These are phyloP conservation scores for Ibidorhyncha struthersii DNA, from an alignment of 2,113 vertebrate genomes.

Conservation along the genomic window DNA sequence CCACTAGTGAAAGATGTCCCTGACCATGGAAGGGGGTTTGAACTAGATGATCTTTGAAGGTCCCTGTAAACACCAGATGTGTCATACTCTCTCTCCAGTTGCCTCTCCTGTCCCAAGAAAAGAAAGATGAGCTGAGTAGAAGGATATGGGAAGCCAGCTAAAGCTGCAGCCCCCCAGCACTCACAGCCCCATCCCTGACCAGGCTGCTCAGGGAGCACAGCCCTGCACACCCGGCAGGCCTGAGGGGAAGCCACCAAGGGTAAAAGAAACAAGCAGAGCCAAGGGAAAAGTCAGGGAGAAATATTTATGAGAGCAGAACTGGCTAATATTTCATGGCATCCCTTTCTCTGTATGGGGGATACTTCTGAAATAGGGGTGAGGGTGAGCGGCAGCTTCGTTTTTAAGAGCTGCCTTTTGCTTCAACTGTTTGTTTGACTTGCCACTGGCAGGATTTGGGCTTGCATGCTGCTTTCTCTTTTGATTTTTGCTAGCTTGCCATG, in stretches of 20 bases:
- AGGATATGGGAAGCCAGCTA: background rate
- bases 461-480: constrained; percentile 9
- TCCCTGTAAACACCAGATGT: background rate
- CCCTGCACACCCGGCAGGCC: background rate
- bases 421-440: background rate
- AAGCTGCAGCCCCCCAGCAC: background rate
- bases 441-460: background rate
- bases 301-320: background rate
- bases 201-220: background rate
- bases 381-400: background rate
- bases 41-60: background rate
- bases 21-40: background rate
- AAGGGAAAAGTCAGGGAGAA: background rate
- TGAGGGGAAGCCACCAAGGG: background rate
- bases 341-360: background rate
- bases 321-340: background rate
- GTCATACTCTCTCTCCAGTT: background rate
- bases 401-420: background rate
- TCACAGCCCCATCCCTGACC: background rate
- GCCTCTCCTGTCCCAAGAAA: background rate
- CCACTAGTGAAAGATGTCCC: background rate
- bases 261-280: background rate
- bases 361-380: background rate
- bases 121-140: background rate
- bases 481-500: background rate